These are phyloP conservation scores for Ostrea denselamellosa DNA, from an alignment of 1,140 invertebrate genomes.

Conservation along the genomic window DNA sequence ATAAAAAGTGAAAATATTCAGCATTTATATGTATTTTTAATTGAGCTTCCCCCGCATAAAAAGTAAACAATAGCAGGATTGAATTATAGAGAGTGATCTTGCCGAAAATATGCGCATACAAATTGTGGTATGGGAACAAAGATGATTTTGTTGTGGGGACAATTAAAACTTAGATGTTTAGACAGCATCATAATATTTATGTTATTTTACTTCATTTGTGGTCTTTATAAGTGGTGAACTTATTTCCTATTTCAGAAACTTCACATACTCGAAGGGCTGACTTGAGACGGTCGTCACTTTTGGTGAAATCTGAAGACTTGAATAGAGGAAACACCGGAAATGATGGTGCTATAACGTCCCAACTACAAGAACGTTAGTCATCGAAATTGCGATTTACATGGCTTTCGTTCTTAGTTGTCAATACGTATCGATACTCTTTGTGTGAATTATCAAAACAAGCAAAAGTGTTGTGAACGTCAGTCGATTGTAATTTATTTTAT, in stretches of 20 bases:
- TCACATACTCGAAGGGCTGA: background rate
- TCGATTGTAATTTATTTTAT: background rate
- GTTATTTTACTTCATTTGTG: too few species aligned
- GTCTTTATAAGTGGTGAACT: too few species aligned
- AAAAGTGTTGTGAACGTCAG: background rate
- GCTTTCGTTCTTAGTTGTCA: background rate
- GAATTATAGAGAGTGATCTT: background rate
- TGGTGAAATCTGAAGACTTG: background rate
- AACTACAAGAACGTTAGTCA: background rate
- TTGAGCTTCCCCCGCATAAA: background rate
- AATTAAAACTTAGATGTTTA: background rate
- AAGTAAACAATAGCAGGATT: background rate
- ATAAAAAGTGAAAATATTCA: background rate
- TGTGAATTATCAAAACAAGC: conserved; percentile 18
- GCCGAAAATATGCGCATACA: background rate
- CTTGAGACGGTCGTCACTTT: background rate
- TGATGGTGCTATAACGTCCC: background rate
- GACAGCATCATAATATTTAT: too few species aligned
- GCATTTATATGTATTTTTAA: background rate
- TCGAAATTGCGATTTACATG: conserved; percentile 4
- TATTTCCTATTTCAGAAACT: background rate
- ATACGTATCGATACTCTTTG: background rate
- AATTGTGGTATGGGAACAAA: background rate
- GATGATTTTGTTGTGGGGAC: background rate
- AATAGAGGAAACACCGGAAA: background rate